Evolutionary conservation across 2,113 vertebrate species (phyloP).

Genomic region (Nyctereutes procyonoides): DNA sequence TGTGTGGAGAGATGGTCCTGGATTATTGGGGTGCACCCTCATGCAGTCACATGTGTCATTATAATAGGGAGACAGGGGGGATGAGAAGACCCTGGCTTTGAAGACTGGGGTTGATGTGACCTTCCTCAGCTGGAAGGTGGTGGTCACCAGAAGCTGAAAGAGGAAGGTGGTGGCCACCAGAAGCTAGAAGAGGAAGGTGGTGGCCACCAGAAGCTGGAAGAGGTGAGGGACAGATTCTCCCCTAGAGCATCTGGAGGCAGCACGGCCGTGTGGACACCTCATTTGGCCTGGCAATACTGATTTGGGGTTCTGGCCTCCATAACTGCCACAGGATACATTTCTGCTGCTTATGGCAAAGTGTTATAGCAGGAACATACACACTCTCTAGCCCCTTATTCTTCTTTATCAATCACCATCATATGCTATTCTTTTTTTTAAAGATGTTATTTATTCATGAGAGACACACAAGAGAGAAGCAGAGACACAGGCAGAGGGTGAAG

Average conservation of each 20-base stretch:
- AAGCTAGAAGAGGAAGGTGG: neutral
- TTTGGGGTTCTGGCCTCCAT: neutral
- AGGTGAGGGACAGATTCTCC: neutral
- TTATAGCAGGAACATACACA: neutral
- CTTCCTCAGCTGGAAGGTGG: neutral
- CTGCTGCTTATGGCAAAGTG: neutral
- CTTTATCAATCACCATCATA: accelerated
- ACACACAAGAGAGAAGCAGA: too few relatives aligned
- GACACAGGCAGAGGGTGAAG: too few relatives aligned
- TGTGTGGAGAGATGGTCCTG: neutral
- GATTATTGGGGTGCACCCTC: accelerated
- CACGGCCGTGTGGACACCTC: too few relatives aligned
- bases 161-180: neutral
- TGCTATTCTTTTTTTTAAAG: too few relatives aligned
- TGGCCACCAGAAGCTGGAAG: neutral
- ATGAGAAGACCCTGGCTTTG: neutral
- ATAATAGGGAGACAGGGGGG: neutral
- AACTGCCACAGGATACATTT: neutral
- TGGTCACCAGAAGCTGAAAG: neutral
- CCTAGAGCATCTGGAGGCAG: too few relatives aligned
- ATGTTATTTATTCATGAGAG: too few relatives aligned
- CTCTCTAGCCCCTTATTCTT: too few relatives aligned
- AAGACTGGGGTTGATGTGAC: too few relatives aligned
- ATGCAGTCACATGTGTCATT: neutral
- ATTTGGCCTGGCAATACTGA: neutral